Conservation (phyloP, 2,888 invertebrate species). For the Caenorhabditis japonica region DNA sequence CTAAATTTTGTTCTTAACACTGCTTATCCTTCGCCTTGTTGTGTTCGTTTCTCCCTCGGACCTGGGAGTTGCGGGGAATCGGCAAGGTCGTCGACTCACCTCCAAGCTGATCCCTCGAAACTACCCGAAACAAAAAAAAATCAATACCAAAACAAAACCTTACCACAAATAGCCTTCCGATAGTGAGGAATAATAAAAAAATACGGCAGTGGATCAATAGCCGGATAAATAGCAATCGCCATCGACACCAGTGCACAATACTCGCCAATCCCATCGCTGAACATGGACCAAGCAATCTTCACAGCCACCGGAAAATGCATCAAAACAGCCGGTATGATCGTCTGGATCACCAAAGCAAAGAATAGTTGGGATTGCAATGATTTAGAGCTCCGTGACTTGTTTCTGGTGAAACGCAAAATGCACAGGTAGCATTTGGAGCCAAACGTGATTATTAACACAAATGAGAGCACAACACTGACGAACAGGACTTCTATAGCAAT, state of each 20-base stretch:
- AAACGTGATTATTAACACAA: no score
- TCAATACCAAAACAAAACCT: no score
- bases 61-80: no score
- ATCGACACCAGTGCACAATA: conserved; percentile 11
- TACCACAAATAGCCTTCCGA: conserved; percentile 7
- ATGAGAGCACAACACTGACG: no score
- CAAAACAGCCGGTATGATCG: conserved; percentile 19
- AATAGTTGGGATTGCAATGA: conserved; percentile 14
- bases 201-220: conserved; percentile 16
- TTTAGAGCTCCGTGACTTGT: neutral
- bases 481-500: no score
- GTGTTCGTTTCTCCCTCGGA: no score
- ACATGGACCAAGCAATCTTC: conserved; percentile 1
- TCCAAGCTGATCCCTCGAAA: no score
- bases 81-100: no score
- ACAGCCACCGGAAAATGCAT: conserved; percentile 6
- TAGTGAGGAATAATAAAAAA: conserved; percentile 14
- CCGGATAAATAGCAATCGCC: conserved; percentile 25
- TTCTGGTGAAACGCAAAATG: no score
- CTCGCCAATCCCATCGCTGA: neutral
- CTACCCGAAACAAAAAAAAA: no score
- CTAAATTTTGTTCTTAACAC: no score
- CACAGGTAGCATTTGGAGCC: neutral
- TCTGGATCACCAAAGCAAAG: conserved; percentile 16
- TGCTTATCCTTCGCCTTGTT: no score